Evolutionary conservation across 2,888 invertebrate genomes (phyloP).

Genomic region (Coenonympha glycerion): DNA sequence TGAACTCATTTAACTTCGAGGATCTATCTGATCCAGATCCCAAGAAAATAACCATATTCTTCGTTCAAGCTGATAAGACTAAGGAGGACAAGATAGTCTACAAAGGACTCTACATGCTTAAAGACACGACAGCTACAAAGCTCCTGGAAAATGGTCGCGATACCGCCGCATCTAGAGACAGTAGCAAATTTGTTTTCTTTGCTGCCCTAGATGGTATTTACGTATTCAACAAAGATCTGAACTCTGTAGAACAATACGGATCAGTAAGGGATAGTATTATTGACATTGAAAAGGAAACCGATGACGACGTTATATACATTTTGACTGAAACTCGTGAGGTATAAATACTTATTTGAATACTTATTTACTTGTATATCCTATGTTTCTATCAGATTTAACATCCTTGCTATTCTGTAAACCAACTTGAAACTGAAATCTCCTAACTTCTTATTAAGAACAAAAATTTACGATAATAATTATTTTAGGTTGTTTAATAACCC

Average conservation of each 20-base stretch:
- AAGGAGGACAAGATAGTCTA: conserved; percentile 21
- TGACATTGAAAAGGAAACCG: conserved; percentile 27
- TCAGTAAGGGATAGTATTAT: conserved; percentile 33
- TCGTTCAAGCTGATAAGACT: conserved; percentile 30
- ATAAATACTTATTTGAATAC: no score
- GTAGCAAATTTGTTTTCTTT: conserved; percentile 39
- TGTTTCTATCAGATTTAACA: no score
- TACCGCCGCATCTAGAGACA: conserved; percentile 37
- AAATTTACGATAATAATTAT: no score
- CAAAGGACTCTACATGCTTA: conserved; percentile 39
- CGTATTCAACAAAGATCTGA: conserved; percentile 32
- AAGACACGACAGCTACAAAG: conserved; percentile 33
- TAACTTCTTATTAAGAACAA: no score
- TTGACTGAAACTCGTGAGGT: conserved; percentile 46
- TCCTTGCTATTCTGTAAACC: no score
- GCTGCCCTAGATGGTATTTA: conserved; percentile 49
- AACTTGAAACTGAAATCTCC: no score
- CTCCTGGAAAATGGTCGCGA: conserved; percentile 43
- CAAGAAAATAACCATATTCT: conserved; percentile 22
- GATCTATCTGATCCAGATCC: neutral
- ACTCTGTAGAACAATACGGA: conserved; percentile 32
- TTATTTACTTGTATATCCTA: no score
- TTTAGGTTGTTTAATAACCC: no score
- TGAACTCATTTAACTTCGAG: conserved; percentile 29
- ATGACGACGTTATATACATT: conserved; percentile 43